A percentile compares a stretch with the other conserved stretches of the same genome.
These are phyloP conservation scores for Eustalomyia histrio DNA, from an alignment of 2,888 invertebrate genomes.

Conservation along the genomic window DNA sequence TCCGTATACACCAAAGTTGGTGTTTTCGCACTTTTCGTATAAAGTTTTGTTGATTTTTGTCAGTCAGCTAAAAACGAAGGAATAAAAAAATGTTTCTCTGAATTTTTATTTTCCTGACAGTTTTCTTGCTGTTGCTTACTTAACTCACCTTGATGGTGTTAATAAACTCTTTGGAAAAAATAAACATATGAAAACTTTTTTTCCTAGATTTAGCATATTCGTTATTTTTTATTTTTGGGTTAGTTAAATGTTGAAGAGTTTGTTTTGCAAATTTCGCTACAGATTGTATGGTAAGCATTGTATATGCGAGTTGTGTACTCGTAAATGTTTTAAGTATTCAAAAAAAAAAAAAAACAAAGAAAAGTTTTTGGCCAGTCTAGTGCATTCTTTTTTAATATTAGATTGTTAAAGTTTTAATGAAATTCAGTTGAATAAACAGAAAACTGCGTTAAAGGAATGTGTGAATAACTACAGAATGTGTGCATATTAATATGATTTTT, in stretches of 20 bases:
- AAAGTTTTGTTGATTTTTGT: background rate
- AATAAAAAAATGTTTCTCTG: conserved; percentile 1
- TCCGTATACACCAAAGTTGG: conserved; percentile 5
- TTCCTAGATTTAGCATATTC: conserved; percentile 14
- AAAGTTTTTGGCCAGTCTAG: conserved; percentile 22
- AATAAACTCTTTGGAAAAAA: conserved; percentile 13
- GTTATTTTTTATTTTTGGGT: background rate
- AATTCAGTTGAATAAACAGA: conserved; percentile 12
- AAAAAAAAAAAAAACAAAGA: too few species aligned
- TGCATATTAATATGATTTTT: too few species aligned
- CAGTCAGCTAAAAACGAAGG: background rate
- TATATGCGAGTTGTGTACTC: background rate
- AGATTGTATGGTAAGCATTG: background rate
- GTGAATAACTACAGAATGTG: too few species aligned
- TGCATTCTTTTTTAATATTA: conserved; percentile 4
- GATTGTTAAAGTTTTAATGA: conserved; percentile 49
- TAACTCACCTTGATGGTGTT: conserved; percentile 11
- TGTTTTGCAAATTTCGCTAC: conserved; percentile 7
- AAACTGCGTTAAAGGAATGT: background rate
- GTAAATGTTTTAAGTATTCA: conserved; percentile 9
- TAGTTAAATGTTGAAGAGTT: conserved; percentile 29
- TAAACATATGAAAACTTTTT: background rate
- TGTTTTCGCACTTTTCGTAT: conserved; percentile 26
- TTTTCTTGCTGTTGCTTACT: background rate
- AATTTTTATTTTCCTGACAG: background rate